Evolutionary conservation across 2,797 vertebrate species (phyloP), one percentile per base, ranked within the genome.

Genomic region (Leuciscus waleckii): DNA sequence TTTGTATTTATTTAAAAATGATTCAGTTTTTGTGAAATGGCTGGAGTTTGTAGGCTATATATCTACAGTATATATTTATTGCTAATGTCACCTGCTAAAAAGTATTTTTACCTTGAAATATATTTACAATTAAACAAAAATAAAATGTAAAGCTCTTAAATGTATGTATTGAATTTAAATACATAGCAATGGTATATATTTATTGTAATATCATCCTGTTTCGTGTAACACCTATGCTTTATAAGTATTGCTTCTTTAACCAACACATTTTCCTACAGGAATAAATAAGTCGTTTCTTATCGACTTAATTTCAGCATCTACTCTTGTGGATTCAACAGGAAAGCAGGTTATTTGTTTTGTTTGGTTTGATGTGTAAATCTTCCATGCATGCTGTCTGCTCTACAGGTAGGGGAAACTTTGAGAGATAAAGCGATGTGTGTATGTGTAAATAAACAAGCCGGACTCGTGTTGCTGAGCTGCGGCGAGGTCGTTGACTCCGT

Each of bases 401-500:
- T 41, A 43, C 73, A 83, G 43, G 58, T 32, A 54, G 11, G 14
- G 11, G 35, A 84, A 65, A 37, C 32, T 54, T 26, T 35, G 14
- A 41, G 73, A 75, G 23, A 51, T 86, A 68, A 43, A 43, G 23
- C 0, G 16, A 19, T 85, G 76, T 81, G 41, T 76, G 84, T 78
- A n/a, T 19, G 23, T 11, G 69, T 80, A 88, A 83, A 83, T 83
- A 88, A 89, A 83, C 83, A 87, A 14, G 51, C 51, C 6, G 79
- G 63, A 83, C 76, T 73, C 81, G 58, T 83, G 78, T 73, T 49
- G 68, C 79, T 87, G 56, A 82, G 35, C 65, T 63, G 70, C 7
- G n/a, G 58, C 65, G 71, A 78, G 81, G 85, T 90, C 88, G 43
- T 76, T 37, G 77, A 49, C 68, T 73, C 80, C 23, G n/a, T 89